Evolutionary conservation across 2,797 vertebrate species (phyloP), one percentile per base, ranked within the genome.

Genomic region (Ctenosaura bakeri): DNA sequence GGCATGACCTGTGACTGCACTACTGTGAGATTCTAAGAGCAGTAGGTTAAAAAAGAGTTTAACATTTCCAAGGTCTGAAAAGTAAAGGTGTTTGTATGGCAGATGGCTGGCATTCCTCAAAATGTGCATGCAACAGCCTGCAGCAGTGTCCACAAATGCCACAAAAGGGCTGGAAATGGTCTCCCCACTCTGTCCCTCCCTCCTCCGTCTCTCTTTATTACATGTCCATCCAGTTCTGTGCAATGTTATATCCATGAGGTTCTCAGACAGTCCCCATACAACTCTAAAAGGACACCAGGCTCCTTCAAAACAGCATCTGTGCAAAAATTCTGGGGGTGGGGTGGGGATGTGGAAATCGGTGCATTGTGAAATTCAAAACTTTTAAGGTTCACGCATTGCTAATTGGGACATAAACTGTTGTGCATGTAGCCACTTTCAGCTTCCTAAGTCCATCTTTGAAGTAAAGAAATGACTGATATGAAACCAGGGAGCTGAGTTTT

Each of bases 401-500:
- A 96, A 94, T 92, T 91, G 90, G 88, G 85, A 88, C 20, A 87
- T 18, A 90, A 82, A 93, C 38, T 66, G 71, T 1, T 66, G 82
- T 32, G 62, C 91, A 95, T 6, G 42, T 93, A 95, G 7, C n/a
- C 77, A 77, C 88, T 78, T 87, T 94, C 93, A 89, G 74, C 64
- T 81, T 90, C 78, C 10, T 52, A 91, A 56, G 83, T 91, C 54
- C 62, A 92, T 89, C 90, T 96, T 94, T 96, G 92, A 96, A 96
- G 91, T 94, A 92, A 87, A 89, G 84, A 91, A 85, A 73, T 62
- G 59, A n/a, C 89, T 69, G 91, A 93, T 95, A 90, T 88, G 94
- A 94, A 94, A 50, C 32, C 69, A 90, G 85, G 83, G 74, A 96
- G 32, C 16, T 88, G 77, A 94, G 88, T 92, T 88, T 88, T 54